These are phyloP conservation scores for Apteryx owenii DNA, from an alignment of 2,113 vertebrate species.

Conservation along the genomic window DNA sequence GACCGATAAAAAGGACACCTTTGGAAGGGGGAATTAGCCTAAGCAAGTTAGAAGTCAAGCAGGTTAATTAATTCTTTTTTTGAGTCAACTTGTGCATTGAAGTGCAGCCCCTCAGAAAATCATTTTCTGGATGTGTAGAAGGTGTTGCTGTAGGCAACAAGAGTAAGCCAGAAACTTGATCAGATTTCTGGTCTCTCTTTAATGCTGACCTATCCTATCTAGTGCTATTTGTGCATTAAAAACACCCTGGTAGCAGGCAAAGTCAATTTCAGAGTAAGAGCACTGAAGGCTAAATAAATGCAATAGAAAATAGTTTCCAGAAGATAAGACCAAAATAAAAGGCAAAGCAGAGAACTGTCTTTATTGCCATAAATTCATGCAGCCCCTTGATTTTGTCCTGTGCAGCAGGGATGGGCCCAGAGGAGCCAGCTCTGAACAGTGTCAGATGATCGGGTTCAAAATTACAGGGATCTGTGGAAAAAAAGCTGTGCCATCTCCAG, in stretches of 20 bases:
- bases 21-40: neutral
- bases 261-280: neutral
- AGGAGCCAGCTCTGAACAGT: neutral
- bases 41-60: constrained; percentile 1
- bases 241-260: neutral
- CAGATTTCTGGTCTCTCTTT: neutral
- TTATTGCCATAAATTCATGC: neutral
- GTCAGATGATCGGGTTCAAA: neutral
- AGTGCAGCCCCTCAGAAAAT: constrained; percentile 13
- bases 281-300: neutral
- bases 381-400: neutral
- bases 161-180: neutral
- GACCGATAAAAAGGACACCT: neutral
- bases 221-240: neutral
- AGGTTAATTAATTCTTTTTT: neutral
- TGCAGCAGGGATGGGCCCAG: neutral
- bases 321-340: neutral
- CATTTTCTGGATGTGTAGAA: neutral
- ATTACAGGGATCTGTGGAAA: neutral
- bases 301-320: neutral
- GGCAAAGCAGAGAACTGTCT: neutral
- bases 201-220: neutral
- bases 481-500: neutral
- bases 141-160: constrained; percentile 12
- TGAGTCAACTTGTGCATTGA: neutral